Conservation (phyloP, 2,888 invertebrate species). For the Netelia melanura region DNA sequence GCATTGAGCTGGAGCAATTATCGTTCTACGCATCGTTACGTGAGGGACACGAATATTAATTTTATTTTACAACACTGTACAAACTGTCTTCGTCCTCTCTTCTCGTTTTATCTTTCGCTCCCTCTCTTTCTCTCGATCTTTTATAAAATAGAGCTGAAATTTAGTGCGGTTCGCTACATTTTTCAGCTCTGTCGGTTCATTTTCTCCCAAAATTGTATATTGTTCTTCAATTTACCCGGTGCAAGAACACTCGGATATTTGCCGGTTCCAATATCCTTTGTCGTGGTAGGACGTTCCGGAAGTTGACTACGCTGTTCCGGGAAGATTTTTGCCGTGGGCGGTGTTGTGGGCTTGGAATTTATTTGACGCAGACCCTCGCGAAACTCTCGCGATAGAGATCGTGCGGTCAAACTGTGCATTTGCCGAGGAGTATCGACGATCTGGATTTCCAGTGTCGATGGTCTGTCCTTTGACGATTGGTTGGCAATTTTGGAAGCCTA, state of each 20-base stretch:
- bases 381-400: constrained; percentile 91
- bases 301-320: constrained; percentile 68
- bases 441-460: constrained; percentile 81
- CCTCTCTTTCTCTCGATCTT: constrained; percentile 11
- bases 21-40: not conserved
- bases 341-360: constrained; percentile 75
- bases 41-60: constrained; percentile 37
- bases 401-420: constrained; percentile 92
- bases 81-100: constrained; percentile 33
- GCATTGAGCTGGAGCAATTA: constrained; percentile 9
- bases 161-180: not conserved
- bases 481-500: constrained; percentile 68
- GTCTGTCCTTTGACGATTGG: constrained; percentile 73
- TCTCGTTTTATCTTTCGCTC: not conserved
- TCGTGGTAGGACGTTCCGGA: constrained; percentile 64
- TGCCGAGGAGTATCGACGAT: constrained; percentile 82
- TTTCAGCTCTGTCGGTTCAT: constrained; percentile 76
- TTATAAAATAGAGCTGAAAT: constrained; percentile 50
- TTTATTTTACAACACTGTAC: constrained; percentile 65
- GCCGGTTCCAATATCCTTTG: constrained; percentile 60
- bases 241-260: constrained; percentile 76
- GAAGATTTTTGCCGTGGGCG: constrained; percentile 71
- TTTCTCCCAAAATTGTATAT: constrained; percentile 83
- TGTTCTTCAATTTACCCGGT: constrained; percentile 81
- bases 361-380: constrained; percentile 87